Evolutionary conservation across 2,888 invertebrate genomes (phyloP).

Genomic region (Hydrotaea diabolus): DNA sequence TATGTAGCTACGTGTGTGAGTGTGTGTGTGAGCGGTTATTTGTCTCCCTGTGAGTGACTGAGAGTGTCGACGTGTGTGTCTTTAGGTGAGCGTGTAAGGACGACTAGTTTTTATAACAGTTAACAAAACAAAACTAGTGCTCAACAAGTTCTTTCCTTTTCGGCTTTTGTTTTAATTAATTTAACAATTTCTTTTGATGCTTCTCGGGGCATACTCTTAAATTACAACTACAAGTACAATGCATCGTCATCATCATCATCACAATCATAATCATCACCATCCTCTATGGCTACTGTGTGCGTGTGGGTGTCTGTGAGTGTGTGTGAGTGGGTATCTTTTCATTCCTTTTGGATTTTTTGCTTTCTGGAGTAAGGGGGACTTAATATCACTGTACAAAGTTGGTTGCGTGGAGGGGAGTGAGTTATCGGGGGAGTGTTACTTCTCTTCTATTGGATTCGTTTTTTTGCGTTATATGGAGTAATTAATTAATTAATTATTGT

Average conservation of each 20-base stretch:
- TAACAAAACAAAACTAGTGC: constrained; percentile 71
- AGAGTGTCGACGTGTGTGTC: constrained; percentile 44
- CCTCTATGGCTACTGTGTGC: not conserved
- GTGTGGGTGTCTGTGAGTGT: not conserved
- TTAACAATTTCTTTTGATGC: constrained; percentile 14
- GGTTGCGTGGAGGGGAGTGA: constrained; percentile 5
- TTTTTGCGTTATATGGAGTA: constrained; percentile 8
- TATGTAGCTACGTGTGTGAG: constrained; percentile 35
- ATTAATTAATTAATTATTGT: constrained; percentile 33
- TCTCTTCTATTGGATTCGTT: not conserved
- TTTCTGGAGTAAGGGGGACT: not conserved
- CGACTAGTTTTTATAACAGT: constrained; percentile 69
- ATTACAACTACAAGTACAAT: constrained; percentile 33
- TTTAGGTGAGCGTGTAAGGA: constrained; percentile 37
- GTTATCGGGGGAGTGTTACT: constrained; percentile 2
- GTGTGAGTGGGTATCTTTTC: not conserved
- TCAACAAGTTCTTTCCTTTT: constrained; percentile 69
- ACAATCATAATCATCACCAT: too few relatives aligned
- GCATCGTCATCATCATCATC: too few relatives aligned
- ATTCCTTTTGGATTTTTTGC: not conserved
- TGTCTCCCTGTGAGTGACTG: too few relatives aligned
- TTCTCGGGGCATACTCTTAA: not conserved
- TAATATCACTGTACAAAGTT: constrained; percentile 1
- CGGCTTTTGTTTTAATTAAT: constrained; percentile 28
- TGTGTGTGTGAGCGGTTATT: constrained; percentile 41